Evolutionary conservation across 2,888 invertebrate species (phyloP), one percentile per base, ranked within the genome.

Genomic region (Ochropleura leucogaster): DNA sequence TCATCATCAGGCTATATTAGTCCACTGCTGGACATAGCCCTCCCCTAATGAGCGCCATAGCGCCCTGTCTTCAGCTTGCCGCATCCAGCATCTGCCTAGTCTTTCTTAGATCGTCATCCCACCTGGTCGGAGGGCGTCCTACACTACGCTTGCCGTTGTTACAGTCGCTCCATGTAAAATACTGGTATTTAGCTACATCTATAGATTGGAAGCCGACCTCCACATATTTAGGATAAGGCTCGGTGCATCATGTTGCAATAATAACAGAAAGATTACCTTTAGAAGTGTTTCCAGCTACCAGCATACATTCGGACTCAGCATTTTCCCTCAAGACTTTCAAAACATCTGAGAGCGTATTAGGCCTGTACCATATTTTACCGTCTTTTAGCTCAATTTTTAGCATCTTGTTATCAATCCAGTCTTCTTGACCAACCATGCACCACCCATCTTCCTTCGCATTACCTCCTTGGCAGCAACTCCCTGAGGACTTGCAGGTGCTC

Each of bases 241-340:
- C 30, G 30, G 30, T 30, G 30, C 30, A 30, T 30, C 1, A 30
- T 53, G 53, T 53, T 9, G 8, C n/a, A 53, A 51, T 49, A 51
- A 30, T 30, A 30, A 30, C 18, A 16, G n/a, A n/a, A 8, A 51
- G 51, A n/a, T 40, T 88, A 94, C 98, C 98, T 92, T 97, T 97
- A 10, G 97, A 97, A 8, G 98, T 98, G 89, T 98, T 98, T 60
- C 98, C 98, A 57, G 97, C 97, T 4, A 98, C 97, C 8, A 98
- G 89, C 91, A 97, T 96, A 80, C 97, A 97, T n/a, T 53, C n/a
- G 20, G 92, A 93, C 16, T 92, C 85, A 90, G 88, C 62, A 84
- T 91, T 77, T 88, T 90, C 82, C 4, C 80, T 8, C 1, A 93
- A 69, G 51, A 97, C 87, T 30, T 92, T 87, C 82, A 97, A 95